Evolutionary conservation across 2,888 invertebrate species (phyloP), one percentile per base, ranked within the genome.

Genomic region (Spodoptera exigua): DNA sequence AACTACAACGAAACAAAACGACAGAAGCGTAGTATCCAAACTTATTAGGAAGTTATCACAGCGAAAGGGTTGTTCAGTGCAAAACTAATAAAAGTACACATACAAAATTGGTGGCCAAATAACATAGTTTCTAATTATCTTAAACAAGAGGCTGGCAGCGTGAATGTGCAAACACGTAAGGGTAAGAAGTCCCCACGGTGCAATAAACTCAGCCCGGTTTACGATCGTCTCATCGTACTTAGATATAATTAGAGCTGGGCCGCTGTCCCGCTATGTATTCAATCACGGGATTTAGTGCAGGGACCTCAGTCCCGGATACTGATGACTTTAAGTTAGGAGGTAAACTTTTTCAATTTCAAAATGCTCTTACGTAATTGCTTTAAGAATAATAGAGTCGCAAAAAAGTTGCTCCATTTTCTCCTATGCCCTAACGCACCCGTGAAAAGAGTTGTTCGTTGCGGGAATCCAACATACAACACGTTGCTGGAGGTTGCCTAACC

Each of bases 161-260:
- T 45, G 54, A 74, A 74, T 74, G 70, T 74, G 70, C 61, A 63
- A 74, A 74, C 70, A 71, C 48, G 59, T 62, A 45, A 55, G 56
- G 53, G 67, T 61, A 57, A 65, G 74, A 74, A 70, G 69, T 81
- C 84, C 78, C 82, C 54, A 56, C 62, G 76, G 80, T 49, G 53
- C 68, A 63, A 69, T 84, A 84, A 83, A 84, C 69, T 66, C 53
- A 49, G 61, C 51, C 51, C 63, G 61, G 60, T 83, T 83, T 80
- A 83, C 82, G 82, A 78, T 61, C 71, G 59, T 61, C 71, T 68
- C 72, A 59, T 54, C 46, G 55, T 77, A 71, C 79, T 83, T 75
- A 78, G 70, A 74, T 75, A 82, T 84, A 84, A 84, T 84, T 84
- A 84, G 80, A 78, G 61, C 66, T 60, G 70, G 67, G 70, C 74